Evolutionary conservation across 2,113 vertebrate genomes (phyloP), one percentile per base, ranked within the genome.

Genomic region (Trematocara unimaculatum): DNA sequence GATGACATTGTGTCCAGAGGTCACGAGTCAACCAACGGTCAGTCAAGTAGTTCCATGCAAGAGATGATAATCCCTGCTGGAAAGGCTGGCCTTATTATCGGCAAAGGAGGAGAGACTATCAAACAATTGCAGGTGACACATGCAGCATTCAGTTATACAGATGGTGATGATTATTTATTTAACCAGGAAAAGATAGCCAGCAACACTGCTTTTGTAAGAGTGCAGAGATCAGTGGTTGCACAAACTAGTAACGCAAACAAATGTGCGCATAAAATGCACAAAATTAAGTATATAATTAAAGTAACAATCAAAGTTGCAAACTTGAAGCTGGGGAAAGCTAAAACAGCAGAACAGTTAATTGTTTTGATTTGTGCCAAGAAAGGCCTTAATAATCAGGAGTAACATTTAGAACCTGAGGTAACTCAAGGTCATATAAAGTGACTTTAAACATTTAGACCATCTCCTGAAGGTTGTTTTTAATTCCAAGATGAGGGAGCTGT

Each of bases 51-150:
- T 55, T 97, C 97, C 1, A 97, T 98, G 94, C 98, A 98, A 93
- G 98, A 99, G 91, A 98, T 99, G 92, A 97, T 98, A 94, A 98
- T 99, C 87, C 98, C 98, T 1, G 98, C 98, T 0, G 98, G 98
- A 29, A 99, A 98, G 88, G 97, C 97, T 0, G 98, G 98, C 29
- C 97, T 98, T 17, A 96, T 98, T 78, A 99, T 99, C 3, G 98
- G 98, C 89, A 99, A 98, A 89, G 98, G 97, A n/a, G 98, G 98
- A 51, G 98, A 98, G 92, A 99, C 98, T 40, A 99, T 99, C 78
- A 98, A 98, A 92, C 98, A 99, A 94, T 93, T 99, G 5, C 98
- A 98, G 97, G 98, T 98, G 83, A 91, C 20, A 56, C 4, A 40
- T 12, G 8, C 18, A 20, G 45, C 20, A 89, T 47, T 10, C 56